Evolutionary conservation across 2,113 vertebrate species (phyloP).

Genomic region (Panurus biarmicus): DNA sequence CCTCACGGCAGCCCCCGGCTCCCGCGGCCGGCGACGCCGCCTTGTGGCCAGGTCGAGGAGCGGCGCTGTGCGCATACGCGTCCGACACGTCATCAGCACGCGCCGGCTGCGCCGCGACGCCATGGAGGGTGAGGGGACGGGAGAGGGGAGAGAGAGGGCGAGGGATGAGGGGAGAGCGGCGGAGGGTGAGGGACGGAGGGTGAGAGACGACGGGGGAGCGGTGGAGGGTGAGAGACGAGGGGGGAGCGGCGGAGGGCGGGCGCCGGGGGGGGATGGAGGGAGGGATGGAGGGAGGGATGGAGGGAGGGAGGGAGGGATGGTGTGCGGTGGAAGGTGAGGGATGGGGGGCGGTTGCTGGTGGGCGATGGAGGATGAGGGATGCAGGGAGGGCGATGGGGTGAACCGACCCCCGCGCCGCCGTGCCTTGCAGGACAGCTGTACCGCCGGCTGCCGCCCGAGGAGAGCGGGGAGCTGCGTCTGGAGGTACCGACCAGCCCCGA

Average conservation of each 20-base stretch:
- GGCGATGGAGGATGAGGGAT: not conserved
- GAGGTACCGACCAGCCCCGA: not conserved
- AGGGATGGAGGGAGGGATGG: too few relatives aligned
- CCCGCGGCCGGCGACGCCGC: not conserved
- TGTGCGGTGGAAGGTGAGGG: not conserved
- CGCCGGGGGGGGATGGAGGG: too few relatives aligned
- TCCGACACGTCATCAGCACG: accelerated
- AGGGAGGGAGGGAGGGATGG: not conserved
- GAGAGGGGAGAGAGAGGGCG: accelerated
- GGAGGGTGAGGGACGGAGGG: not conserved
- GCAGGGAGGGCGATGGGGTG: not conserved
- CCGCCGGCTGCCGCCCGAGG: not conserved
- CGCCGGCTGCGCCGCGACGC: not conserved
- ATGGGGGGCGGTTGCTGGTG: not conserved
- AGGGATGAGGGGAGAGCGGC: too few relatives aligned
- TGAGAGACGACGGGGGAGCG: not conserved
- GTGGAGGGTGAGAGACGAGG: not conserved
- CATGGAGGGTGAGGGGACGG: not conserved
- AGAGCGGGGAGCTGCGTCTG: not conserved
- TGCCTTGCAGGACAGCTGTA: slow-evolving; percentile 35
- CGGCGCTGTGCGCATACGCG: not conserved
- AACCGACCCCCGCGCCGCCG: not conserved
- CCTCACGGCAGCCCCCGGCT: accelerated
- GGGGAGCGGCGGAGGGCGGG: not conserved
- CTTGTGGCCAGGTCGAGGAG: not conserved